A percentile compares a stretch with the other conserved stretches of the same genome.
These are phyloP conservation scores for Syncerus caffer DNA, from an alignment of 2,797 vertebrate genomes.

Conservation along the genomic window DNA sequence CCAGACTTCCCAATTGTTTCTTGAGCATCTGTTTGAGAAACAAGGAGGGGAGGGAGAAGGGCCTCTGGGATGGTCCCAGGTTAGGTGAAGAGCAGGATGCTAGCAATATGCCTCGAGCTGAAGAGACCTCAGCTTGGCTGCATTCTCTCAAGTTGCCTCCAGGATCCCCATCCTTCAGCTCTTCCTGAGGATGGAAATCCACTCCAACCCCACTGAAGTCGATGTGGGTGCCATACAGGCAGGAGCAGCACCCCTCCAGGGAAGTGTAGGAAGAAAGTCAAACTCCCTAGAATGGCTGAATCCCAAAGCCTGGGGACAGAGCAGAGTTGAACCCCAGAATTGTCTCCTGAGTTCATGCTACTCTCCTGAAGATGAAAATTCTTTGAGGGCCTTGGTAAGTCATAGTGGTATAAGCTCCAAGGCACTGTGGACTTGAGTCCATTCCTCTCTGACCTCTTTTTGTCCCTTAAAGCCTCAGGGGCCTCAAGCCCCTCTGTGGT, in stretches of 20 bases:
- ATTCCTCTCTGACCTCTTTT: constrained; percentile 56
- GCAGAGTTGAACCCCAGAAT: constrained; percentile 31
- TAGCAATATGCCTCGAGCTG: constrained; percentile 6
- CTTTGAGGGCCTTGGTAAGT: constrained; percentile 44
- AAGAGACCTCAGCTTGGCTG: constrained; percentile 29
- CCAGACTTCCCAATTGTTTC: constrained; percentile 51
- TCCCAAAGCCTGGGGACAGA: constrained; percentile 24
- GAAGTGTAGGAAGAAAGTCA: constrained; percentile 1
- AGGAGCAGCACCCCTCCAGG: neutral
- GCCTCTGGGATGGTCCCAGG: neutral
- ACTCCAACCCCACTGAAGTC: neutral
- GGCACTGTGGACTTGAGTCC: constrained; percentile 36
- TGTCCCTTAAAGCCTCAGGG: constrained; percentile 44
- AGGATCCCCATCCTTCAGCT: neutral
- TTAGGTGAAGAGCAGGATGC: constrained; percentile 46
- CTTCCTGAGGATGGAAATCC: constrained; percentile 34
- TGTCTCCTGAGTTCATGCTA: constrained; percentile 17
- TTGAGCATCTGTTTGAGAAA: constrained; percentile 57
- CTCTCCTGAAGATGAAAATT: constrained; percentile 49
- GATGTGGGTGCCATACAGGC: neutral
- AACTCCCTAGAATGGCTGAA: constrained; percentile 28
- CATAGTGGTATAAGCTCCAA: constrained; percentile 25
- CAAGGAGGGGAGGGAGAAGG: constrained; percentile 17
- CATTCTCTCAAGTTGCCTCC: constrained; percentile 15
- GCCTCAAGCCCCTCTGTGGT: constrained; percentile 71